Conservation (phyloP, 2,113 vertebrate species). For the Ochotona princeps region DNA sequence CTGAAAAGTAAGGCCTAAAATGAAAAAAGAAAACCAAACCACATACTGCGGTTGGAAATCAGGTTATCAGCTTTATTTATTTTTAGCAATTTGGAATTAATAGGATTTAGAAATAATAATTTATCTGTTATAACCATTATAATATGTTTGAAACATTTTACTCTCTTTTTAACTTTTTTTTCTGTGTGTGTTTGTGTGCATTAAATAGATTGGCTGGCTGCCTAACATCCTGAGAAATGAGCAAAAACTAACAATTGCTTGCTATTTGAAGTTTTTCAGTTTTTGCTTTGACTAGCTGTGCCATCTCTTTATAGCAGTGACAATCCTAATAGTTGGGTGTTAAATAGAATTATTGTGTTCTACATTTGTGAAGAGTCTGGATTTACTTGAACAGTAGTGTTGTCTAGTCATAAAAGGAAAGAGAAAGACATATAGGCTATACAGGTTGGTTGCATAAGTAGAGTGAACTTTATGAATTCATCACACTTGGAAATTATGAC, state of each 20-base stretch:
- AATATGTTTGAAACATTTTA: not conserved
- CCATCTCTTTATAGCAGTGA: not conserved
- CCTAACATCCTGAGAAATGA: not conserved
- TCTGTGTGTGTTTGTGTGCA: not conserved
- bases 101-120: slow-evolving; percentile 33
- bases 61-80: slow-evolving; percentile 51
- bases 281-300: not conserved
- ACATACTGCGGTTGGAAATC: not conserved
- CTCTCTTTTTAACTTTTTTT: not conserved
- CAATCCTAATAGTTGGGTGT: not conserved
- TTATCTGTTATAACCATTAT: not conserved
- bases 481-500: not conserved
- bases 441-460: not conserved
- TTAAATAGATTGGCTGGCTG: not conserved
- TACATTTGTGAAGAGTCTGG: not conserved
- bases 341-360: not conserved
- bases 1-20: slow-evolving; percentile 70
- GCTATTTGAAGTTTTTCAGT: not conserved
- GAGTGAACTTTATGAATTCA: not conserved
- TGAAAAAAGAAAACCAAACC: slow-evolving; percentile 71
- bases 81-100: slow-evolving; percentile 66
- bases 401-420: not conserved
- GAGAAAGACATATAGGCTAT: not conserved
- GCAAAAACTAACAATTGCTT: not conserved
- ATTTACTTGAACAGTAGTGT: not conserved